These are phyloP conservation scores for Drosophila auraria DNA, from an alignment of 1,140 invertebrate species.

Conservation along the genomic window DNA sequence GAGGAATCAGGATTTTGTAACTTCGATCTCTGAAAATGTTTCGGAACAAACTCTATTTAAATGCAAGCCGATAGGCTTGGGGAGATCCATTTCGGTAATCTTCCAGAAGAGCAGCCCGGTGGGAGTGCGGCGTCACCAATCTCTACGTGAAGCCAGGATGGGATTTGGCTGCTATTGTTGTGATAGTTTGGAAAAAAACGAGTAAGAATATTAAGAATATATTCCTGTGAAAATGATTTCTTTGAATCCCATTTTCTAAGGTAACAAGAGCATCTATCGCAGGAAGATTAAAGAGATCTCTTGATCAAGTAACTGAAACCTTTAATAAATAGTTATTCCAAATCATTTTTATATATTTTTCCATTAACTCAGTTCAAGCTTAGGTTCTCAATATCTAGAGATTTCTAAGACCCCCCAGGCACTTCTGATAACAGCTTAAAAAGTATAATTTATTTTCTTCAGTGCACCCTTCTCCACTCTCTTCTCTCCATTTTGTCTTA, in stretches of 20 bases:
- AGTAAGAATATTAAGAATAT: background rate
- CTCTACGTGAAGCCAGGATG: background rate
- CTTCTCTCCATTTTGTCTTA: background rate
- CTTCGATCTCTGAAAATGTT: background rate
- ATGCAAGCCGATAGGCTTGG: background rate
- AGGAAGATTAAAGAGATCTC: no score
- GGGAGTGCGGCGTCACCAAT: background rate
- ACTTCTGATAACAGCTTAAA: background rate
- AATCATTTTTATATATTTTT: no score
- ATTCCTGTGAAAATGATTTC: no score
- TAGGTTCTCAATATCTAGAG: background rate
- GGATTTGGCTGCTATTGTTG: slow-evolving; percentile 7
- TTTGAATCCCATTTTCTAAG: no score
- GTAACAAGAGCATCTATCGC: no score
- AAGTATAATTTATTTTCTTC: background rate
- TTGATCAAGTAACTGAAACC: no score
- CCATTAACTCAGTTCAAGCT: background rate
- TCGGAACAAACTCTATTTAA: background rate
- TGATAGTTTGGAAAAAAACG: background rate
- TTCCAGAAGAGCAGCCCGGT: background rate
- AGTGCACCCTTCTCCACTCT: slow-evolving; percentile 10
- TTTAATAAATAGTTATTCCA: no score
- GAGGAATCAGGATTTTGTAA: background rate
- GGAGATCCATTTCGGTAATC: background rate
- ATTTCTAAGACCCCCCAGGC: background rate